Conservation (phyloP, 2,888 invertebrate species). For the Neria commutata region DNA sequence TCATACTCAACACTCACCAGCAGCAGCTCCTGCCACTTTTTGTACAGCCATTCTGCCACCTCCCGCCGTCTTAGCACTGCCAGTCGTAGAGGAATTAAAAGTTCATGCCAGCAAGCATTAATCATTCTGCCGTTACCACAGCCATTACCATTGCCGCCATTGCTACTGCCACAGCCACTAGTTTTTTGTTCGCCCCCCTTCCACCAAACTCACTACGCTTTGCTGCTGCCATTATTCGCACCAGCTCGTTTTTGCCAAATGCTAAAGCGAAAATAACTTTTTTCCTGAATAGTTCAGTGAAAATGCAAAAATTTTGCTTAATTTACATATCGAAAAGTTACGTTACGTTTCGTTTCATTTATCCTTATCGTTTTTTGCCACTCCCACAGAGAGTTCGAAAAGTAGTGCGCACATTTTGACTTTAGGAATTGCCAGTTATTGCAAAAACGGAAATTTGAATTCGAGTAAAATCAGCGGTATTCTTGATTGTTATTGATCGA, state of each 20-base stretch:
- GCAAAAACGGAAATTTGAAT: too few relatives aligned
- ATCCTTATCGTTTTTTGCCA: too few relatives aligned
- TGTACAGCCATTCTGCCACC: neutral
- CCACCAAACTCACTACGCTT: neutral
- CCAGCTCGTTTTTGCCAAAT: too few relatives aligned
- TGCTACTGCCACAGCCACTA: neutral
- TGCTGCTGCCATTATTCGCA: neutral
- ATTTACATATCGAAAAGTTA: constrained; percentile 1
- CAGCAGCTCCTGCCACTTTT: neutral
- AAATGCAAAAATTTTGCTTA: neutral
- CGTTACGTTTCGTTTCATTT: neutral
- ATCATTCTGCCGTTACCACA: neutral
- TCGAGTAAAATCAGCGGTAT: too few relatives aligned
- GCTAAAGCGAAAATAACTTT: neutral
- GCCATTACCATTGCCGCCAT: neutral
- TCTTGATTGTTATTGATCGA: too few relatives aligned
- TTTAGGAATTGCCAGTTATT: too few relatives aligned
- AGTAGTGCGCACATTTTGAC: too few relatives aligned
- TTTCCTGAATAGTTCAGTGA: too few relatives aligned
- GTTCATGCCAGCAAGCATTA: neutral
- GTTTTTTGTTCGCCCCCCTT: neutral
- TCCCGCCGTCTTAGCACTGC: neutral
- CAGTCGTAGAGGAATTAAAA: neutral
- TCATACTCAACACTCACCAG: too few relatives aligned
- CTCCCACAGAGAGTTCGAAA: neutral